A percentile compares a stretch with the other conserved stretches of the same genome.
phyloP scores from a whole-genome alignment of 2,113 vertebrate genomes.

The Spermophilus dauricus region DNA sequence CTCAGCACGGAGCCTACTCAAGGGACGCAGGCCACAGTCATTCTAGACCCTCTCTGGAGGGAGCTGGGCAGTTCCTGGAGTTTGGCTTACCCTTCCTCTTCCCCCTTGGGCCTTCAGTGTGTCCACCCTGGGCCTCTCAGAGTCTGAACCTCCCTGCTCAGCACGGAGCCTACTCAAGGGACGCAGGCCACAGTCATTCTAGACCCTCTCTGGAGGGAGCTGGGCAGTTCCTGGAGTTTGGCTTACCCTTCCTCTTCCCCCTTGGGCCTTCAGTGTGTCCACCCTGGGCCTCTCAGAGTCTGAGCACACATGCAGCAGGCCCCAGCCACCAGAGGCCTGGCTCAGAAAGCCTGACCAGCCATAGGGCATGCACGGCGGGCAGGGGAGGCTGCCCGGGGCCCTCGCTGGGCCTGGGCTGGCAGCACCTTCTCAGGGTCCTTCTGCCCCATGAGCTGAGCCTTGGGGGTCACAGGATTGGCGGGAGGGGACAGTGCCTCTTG shows the following conservation, averaged over 20 bases:
- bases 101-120: not conserved
- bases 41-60: not conserved
- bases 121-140: not conserved
- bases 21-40: too few relatives aligned
- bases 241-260: not conserved
- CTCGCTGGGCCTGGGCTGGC: not conserved
- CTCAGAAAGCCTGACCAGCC: not conserved
- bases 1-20: not conserved
- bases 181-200: too few relatives aligned
- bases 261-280: not conserved
- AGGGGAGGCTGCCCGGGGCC: accelerated
- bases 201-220: not conserved
- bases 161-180: not conserved
- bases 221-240: not conserved
- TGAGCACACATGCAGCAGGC: not conserved
- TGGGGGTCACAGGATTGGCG: too few relatives aligned
- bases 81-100: not conserved
- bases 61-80: not conserved
- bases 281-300: not conserved
- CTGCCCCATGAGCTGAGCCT: not conserved
- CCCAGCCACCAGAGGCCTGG: not conserved
- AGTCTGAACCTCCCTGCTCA: not conserved
- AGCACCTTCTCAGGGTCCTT: not conserved
- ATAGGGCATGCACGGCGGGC: too few relatives aligned
- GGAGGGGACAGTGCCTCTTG: not conserved